phyloP scores from a whole-genome alignment of 2,888 invertebrate genomes.

The Lasioglossum morio region DNA sequence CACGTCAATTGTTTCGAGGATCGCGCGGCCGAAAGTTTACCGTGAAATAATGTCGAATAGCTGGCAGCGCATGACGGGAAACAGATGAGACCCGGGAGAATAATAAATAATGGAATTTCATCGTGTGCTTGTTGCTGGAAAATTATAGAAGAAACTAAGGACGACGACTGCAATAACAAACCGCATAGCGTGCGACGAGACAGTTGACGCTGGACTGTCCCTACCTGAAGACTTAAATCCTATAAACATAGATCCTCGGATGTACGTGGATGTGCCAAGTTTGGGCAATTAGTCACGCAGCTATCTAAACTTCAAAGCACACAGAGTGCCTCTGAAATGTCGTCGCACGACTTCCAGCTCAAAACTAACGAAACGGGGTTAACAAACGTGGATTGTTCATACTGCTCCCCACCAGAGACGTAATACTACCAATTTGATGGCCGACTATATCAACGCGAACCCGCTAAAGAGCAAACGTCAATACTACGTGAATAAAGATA shows the following conservation, averaged over 20 bases:
- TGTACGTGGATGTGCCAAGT: conserved; percentile 13
- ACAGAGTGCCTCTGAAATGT: background rate
- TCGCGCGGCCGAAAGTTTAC: conserved; percentile 15
- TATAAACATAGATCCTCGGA: conserved; percentile 13
- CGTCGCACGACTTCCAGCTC: conserved; percentile 16
- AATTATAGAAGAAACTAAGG: background rate
- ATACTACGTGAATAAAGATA: background rate
- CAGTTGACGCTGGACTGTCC: background rate
- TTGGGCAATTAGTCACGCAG: conserved; percentile 37
- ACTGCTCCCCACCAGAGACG: background rate
- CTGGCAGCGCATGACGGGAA: background rate
- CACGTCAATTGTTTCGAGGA: conserved; percentile 30
- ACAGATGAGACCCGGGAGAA: background rate
- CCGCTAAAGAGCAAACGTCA: background rate
- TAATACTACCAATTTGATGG: conserved; percentile 9
- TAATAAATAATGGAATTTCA: conserved; percentile 12
- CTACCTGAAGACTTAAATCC: conserved; percentile 3
- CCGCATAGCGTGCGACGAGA: background rate
- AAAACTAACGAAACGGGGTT: background rate
- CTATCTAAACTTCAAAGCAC: conserved; percentile 18
- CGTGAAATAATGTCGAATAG: background rate
- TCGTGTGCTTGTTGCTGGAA: background rate
- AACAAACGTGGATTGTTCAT: background rate
- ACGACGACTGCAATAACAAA: background rate
- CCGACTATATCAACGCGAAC: background rate